A percentile compares a stretch with the other conserved stretches of the same genome.
Conservation (phyloP, 2,797 vertebrate species). For the Leuciscus waleckii region DNA sequence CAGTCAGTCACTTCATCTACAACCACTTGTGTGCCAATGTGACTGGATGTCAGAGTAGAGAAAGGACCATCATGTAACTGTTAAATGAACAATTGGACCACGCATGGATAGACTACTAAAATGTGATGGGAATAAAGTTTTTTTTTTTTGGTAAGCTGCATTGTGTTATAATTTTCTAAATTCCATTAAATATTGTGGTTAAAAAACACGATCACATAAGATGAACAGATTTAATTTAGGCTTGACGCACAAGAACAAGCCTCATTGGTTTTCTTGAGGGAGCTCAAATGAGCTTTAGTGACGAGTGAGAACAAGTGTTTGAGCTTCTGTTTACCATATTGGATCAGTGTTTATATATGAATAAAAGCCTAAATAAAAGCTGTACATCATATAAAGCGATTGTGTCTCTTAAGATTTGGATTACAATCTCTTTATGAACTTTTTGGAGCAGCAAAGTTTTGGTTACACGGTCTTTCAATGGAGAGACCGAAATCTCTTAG, state of each 20-base stretch:
- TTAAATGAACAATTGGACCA: neutral
- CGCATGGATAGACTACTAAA: slow-evolving; percentile 6
- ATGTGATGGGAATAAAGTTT: neutral
- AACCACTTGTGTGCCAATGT: neutral
- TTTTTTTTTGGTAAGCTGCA: neutral
- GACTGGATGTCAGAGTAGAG: neutral
- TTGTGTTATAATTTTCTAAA: neutral
- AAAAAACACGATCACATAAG: neutral
- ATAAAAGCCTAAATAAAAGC: neutral
- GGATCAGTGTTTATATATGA: neutral
- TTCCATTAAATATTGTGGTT: neutral
- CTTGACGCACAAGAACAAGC: neutral
- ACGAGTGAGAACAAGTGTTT: neutral
- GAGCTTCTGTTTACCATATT: neutral
- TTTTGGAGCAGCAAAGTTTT: neutral
- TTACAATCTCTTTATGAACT: neutral
- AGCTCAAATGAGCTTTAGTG: neutral
- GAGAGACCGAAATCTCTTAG: neutral
- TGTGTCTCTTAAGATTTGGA: neutral
- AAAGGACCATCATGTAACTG: neutral
- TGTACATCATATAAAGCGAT: neutral
- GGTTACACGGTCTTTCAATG: neutral
- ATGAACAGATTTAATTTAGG: neutral
- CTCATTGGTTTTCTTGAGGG: neutral
- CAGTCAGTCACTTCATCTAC: slow-evolving; percentile 51